Evolutionary conservation across 2,888 invertebrate genomes (phyloP).

Genomic region (Poecilus cupreus): DNA sequence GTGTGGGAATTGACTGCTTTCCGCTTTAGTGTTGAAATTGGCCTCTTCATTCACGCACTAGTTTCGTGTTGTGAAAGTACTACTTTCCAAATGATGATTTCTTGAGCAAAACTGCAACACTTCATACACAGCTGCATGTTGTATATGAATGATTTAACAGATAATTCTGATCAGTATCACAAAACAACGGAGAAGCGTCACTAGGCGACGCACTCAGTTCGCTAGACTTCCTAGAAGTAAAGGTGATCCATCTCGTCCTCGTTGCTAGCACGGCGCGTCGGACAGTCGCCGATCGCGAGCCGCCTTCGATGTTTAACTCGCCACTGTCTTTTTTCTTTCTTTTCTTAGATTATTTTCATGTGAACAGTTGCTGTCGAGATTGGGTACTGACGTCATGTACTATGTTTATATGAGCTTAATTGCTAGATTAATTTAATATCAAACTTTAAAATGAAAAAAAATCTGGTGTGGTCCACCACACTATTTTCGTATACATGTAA

Average conservation of each 20-base stretch:
- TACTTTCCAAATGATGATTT: too few species aligned
- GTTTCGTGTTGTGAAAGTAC: too few species aligned
- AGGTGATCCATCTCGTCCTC: conserved; percentile 17
- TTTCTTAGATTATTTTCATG: neutral
- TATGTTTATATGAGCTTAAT: neutral
- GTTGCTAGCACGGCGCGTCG: neutral
- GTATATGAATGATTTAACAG: neutral
- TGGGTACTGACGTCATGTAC: neutral
- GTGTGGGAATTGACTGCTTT: too few species aligned
- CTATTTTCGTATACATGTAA: too few species aligned
- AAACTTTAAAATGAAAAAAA: too few species aligned
- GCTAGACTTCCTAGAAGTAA: conserved; percentile 21
- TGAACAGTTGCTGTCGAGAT: neutral
- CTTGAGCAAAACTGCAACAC: too few species aligned
- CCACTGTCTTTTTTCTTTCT: neutral
- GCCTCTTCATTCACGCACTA: too few species aligned
- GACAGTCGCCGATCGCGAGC: conserved; percentile 16
- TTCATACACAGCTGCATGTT: too few species aligned
- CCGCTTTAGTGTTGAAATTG: too few species aligned
- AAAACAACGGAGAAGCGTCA: neutral
- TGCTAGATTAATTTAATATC: too few species aligned
- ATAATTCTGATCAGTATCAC: neutral
- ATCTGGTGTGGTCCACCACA: too few species aligned
- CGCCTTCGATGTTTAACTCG: conserved; percentile 2
- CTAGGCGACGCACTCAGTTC: too few species aligned